These are phyloP conservation scores for Dolomedes plantarius DNA, from an alignment of 2,888 invertebrate species.

Conservation along the genomic window DNA sequence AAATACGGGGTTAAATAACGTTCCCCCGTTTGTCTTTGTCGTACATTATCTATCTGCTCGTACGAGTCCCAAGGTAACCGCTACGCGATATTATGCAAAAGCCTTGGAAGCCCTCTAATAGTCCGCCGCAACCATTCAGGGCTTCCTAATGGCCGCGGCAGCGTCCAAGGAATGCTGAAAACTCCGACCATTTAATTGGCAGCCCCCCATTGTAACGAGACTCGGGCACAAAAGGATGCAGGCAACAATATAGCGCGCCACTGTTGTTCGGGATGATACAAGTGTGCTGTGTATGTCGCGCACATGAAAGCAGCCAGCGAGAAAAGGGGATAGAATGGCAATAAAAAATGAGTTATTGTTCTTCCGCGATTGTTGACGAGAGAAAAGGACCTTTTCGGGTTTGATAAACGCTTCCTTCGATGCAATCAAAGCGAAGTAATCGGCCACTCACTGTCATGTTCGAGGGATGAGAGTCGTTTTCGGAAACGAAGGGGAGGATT, in stretches of 20 bases:
- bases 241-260: neutral
- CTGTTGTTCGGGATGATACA: neutral
- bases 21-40: constrained; percentile 7
- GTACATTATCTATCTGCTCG: neutral
- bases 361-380: neutral
- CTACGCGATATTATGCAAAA: neutral
- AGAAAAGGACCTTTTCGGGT: neutral
- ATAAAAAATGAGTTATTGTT: constrained; percentile 10
- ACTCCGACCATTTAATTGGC: neutral
- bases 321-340: neutral
- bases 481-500: too few relatives aligned
- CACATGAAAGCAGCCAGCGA: neutral
- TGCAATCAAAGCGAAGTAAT: neutral
- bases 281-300: neutral
- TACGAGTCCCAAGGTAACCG: neutral
- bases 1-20: neutral
- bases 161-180: neutral
- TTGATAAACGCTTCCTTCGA: neutral
- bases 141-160: constrained; percentile 1
- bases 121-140: neutral
- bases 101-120: neutral
- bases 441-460: neutral
- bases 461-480: neutral
- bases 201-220: neutral
- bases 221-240: neutral